These are phyloP conservation scores for Hofmannophila pseudospretella DNA, from an alignment of 2,888 invertebrate genomes.

Conservation along the genomic window DNA sequence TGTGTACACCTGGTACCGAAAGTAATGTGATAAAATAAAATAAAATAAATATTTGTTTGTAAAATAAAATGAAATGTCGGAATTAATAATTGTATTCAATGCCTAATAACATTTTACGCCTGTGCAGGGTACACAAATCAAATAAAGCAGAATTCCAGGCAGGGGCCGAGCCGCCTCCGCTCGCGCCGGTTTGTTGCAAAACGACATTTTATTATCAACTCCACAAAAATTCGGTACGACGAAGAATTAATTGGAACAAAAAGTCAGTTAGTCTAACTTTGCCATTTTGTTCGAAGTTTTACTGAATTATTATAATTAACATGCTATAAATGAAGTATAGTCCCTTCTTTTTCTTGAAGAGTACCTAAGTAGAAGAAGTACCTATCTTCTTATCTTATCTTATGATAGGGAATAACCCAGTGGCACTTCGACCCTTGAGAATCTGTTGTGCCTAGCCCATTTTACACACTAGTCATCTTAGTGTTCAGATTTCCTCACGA, in stretches of 20 bases:
- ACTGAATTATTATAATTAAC: conserved; percentile 5
- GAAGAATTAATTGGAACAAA: conserved; percentile 32
- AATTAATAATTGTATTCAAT: background rate
- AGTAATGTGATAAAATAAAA: background rate
- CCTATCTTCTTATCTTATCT: no score
- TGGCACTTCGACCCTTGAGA: no score
- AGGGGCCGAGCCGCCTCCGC: no score
- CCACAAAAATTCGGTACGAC: conserved; percentile 21
- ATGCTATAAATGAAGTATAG: background rate
- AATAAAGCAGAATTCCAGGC: conserved; percentile 20
- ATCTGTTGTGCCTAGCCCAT: no score
- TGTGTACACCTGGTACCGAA: no score
- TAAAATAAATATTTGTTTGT: background rate
- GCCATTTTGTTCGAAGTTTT: conserved; percentile 5
- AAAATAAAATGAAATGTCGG: background rate
- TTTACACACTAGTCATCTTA: no score
- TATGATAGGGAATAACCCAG: no score
- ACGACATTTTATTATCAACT: conserved; percentile 26
- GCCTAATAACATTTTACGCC: conserved; percentile 11
- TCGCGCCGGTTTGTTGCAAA: conserved; percentile 17
- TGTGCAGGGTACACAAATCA: conserved; percentile 17
- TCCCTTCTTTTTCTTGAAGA: background rate
- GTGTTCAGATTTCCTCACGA: no score
- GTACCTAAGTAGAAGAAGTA: background rate
- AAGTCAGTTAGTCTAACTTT: conserved; percentile 20